These are phyloP conservation scores for Nemoura dubitans DNA, from an alignment of 2,888 invertebrate species.

Conservation along the genomic window DNA sequence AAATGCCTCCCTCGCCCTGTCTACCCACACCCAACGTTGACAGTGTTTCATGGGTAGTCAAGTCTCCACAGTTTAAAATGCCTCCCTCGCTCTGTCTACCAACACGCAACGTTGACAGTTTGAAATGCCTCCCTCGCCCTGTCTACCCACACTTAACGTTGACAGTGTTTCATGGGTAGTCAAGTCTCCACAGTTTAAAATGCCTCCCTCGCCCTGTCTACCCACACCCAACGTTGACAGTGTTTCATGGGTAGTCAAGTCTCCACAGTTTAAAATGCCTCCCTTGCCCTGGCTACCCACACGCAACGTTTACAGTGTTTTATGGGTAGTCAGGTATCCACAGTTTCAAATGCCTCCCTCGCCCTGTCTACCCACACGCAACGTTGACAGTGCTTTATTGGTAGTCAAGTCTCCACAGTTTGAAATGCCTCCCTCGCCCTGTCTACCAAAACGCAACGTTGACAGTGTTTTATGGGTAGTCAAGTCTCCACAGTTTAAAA, in stretches of 20 bases:
- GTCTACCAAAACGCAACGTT: not conserved
- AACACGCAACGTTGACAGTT: not conserved
- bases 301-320: not conserved
- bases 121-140: not conserved
- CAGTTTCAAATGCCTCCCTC: not conserved
- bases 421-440: not conserved
- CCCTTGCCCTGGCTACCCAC: not conserved
- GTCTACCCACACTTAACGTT: not conserved
- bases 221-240: not conserved
- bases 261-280: not conserved
- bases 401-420: not conserved
- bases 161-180: not conserved
- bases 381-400: not conserved
- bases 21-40: not conserved
- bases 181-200: not conserved
- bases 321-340: not conserved
- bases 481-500: not conserved
- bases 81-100: not conserved
- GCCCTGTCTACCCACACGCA: not conserved
- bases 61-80: not conserved
- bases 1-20: not conserved
- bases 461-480: not conserved
- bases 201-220: not conserved
- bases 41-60: not conserved
- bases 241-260: not conserved